These are phyloP conservation scores for Bombus cullumanus DNA, from an alignment of 1,140 invertebrate species.

Conservation along the genomic window DNA sequence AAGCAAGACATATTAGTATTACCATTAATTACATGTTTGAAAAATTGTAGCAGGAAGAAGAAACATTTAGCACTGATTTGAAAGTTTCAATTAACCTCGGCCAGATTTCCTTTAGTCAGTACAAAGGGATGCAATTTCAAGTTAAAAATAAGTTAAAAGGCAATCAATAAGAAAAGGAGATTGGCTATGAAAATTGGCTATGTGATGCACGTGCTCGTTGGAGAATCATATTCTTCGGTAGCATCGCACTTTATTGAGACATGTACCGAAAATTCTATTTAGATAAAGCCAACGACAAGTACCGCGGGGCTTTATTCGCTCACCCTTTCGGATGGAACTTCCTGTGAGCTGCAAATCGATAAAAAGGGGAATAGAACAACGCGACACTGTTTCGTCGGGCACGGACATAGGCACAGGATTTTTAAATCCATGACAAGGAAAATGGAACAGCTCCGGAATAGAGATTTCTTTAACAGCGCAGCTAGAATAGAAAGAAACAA, in stretches of 20 bases:
- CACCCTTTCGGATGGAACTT: neutral
- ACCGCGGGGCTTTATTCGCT: neutral
- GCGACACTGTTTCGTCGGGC: neutral
- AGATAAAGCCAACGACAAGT: constrained; percentile 12
- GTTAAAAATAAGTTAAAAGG: neutral
- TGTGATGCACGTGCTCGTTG: neutral
- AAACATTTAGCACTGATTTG: neutral
- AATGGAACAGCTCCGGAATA: neutral
- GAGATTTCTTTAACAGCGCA: neutral
- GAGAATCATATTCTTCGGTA: neutral
- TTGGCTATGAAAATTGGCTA: neutral
- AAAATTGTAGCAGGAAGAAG: neutral
- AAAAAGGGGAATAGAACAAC: neutral
- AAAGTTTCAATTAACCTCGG: neutral
- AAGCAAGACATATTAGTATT: neutral
- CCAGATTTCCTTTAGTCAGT: neutral
- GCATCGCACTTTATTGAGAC: neutral
- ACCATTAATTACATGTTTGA: neutral
- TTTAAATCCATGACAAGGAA: constrained; percentile 12
- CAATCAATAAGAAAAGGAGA: neutral
- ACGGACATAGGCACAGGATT: neutral
- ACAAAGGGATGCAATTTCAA: neutral
- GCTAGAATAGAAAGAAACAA: no score
- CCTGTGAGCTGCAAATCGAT: neutral
- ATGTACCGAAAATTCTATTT: constrained; percentile 18